Percentiles rank a stretch among this genome's conserved stretches.
phyloP scores from a whole-genome alignment of 37 sponge, comb jelly and placozoan species.

The Tethya wilhelma region DNA sequence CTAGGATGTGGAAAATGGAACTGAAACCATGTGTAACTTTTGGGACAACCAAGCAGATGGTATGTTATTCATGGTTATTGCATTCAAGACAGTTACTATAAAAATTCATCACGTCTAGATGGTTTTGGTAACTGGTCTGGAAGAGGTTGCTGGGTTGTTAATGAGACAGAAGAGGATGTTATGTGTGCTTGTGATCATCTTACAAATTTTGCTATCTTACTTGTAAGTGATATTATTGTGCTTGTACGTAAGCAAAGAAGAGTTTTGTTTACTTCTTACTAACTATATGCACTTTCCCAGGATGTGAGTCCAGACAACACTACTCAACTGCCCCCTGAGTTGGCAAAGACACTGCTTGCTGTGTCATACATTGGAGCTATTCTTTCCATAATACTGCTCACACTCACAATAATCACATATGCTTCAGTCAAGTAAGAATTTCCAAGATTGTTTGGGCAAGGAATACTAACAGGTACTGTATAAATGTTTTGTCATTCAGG shows the following conservation, averaged over 20 bases:
- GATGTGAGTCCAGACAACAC: too few species aligned
- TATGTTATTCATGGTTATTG: neutral
- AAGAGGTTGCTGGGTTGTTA: conserved; percentile 5
- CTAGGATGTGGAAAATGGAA: too few species aligned
- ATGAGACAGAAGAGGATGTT: conserved; percentile 1
- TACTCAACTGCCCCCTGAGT: neutral
- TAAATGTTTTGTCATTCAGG: too few species aligned
- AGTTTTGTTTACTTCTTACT: neutral
- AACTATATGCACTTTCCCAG: conserved; percentile 11
- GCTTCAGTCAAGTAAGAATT: neutral
- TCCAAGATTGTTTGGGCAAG: too few species aligned
- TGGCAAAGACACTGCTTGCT: neutral
- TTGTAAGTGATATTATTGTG: conserved; percentile 26
- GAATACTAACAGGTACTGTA: neutral
- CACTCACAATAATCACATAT: conserved; percentile 11
- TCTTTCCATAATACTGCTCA: conserved; percentile 1
- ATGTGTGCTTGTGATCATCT: conserved; percentile 50
- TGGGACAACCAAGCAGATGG: conserved; percentile 39
- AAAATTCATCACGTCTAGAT: neutral
- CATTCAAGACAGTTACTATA: neutral
- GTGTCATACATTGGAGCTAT: conserved; percentile 10
- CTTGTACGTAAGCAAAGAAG: neutral
- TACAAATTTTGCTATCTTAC: conserved; percentile 29
- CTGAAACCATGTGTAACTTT: conserved; percentile 15
- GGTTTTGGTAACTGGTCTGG: conserved; percentile 51